phyloP scores from a whole-genome alignment of 2,113 vertebrate species.

The Elaphurus davidianus region DNA sequence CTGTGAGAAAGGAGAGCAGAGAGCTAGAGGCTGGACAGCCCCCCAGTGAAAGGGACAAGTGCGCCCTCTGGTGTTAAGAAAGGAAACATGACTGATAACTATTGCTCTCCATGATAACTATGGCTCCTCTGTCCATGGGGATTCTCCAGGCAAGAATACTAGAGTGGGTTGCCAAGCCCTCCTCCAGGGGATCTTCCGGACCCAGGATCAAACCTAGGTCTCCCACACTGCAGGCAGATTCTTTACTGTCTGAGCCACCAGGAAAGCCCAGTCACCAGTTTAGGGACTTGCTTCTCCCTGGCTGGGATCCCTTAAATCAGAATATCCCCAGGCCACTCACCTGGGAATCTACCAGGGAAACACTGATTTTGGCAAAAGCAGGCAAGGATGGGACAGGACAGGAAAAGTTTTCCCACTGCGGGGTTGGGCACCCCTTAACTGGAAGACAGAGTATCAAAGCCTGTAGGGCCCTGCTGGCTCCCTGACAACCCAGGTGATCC shows the following conservation, averaged over 20 bases:
- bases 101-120: neutral
- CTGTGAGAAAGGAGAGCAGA: neutral
- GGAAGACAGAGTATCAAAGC: neutral
- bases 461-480: neutral
- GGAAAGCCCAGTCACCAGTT: neutral
- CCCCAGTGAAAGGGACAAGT: neutral
- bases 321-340: neutral
- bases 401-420: neutral
- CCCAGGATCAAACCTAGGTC: neutral
- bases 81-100: neutral
- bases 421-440: neutral
- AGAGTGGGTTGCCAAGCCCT: neutral
- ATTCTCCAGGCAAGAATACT: neutral
- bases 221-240: neutral
- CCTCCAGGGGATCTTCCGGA: neutral
- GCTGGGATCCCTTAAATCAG: neutral
- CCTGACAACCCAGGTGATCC: neutral
- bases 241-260: neutral
- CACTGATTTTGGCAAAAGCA: neutral
- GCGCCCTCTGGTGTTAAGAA: conserved; percentile 20
- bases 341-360: neutral
- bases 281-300: neutral
- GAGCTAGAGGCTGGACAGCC: too few relatives aligned
- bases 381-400: neutral
- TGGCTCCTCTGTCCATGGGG: neutral